These are phyloP conservation scores for Temnothorax ravouxi DNA, from an alignment of 2,888 invertebrate genomes.

Conservation along the genomic window DNA sequence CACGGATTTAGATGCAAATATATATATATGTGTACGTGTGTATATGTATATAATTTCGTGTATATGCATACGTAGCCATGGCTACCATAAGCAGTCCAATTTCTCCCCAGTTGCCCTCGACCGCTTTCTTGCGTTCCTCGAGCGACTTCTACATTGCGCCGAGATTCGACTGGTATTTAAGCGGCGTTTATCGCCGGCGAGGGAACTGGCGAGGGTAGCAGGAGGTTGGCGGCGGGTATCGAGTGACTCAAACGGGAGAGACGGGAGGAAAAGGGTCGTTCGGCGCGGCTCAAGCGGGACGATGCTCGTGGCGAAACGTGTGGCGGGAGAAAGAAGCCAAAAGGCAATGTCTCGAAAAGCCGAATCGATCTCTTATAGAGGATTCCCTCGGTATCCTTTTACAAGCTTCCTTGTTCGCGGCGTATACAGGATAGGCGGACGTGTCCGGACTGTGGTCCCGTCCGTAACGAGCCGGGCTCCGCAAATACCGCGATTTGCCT, in stretches of 20 bases:
- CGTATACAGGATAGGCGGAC: constrained; percentile 64
- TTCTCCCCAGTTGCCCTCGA: constrained; percentile 13
- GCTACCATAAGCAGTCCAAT: constrained; percentile 41
- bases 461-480: constrained; percentile 33
- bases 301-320: constrained; percentile 39
- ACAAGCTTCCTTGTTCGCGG: constrained; percentile 67
- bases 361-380: constrained; percentile 72
- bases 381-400: constrained; percentile 67
- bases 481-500: constrained; percentile 6
- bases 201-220: constrained; percentile 36
- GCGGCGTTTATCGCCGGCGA: constrained; percentile 68
- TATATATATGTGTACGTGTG: neutral
- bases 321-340: constrained; percentile 66
- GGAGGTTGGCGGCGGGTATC: constrained; percentile 60
- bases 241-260: constrained; percentile 59
- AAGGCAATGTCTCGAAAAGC: constrained; percentile 74
- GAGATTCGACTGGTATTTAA: constrained; percentile 75
- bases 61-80: constrained; percentile 33
- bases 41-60: constrained; percentile 12
- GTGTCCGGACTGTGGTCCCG: constrained; percentile 68
- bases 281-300: constrained; percentile 46
- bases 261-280: constrained; percentile 2
- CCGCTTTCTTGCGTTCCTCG: constrained; percentile 39
- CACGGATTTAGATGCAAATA: constrained; percentile 23
- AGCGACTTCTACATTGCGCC: constrained; percentile 64